Percentiles rank a stretch among this genome's conserved stretches.
Conservation (phyloP, 2,888 invertebrate species). For the Platypus cylindrus region DNA sequence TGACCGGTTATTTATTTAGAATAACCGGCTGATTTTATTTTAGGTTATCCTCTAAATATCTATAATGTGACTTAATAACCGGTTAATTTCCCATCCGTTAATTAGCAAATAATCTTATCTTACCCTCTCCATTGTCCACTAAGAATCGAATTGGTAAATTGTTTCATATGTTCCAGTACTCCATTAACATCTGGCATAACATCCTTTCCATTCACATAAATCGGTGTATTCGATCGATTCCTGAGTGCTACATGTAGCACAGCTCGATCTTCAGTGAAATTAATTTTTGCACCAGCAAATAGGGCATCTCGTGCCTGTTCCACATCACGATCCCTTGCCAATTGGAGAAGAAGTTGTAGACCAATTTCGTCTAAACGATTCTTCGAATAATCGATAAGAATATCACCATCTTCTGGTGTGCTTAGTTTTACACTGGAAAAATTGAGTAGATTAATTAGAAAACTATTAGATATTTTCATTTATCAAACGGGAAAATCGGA, state of each 20-base stretch:
- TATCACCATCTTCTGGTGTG: slow-evolving; percentile 78
- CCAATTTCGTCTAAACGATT: slow-evolving; percentile 77
- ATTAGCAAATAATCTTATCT: slow-evolving; percentile 13
- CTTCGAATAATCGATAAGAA: slow-evolving; percentile 93
- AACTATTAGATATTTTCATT: too few species aligned
- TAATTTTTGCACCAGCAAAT: slow-evolving; percentile 90
- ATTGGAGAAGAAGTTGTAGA: slow-evolving; percentile 58
- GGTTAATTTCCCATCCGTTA: too few species aligned
- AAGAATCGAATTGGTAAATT: slow-evolving; percentile 70
- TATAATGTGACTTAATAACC: too few species aligned
- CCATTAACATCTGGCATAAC: slow-evolving; percentile 87
- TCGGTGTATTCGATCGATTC: slow-evolving; percentile 66
- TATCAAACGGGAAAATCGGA: too few species aligned
- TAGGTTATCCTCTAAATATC: too few species aligned
- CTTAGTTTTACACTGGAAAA: slow-evolving; percentile 51
- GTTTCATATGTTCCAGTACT: slow-evolving; percentile 89
- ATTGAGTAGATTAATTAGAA: neutral
- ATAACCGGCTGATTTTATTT: too few species aligned
- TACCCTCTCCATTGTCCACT: slow-evolving; percentile 58
- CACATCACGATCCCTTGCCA: slow-evolving; percentile 74
- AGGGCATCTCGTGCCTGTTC: slow-evolving; percentile 80
- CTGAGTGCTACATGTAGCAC: slow-evolving; percentile 92
- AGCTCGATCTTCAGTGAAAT: slow-evolving; percentile 92
- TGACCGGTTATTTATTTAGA: too few species aligned
- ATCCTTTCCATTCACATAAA: slow-evolving; percentile 75